Conservation (phyloP, 2,888 invertebrate species). For the Morinoia aosen region DNA sequence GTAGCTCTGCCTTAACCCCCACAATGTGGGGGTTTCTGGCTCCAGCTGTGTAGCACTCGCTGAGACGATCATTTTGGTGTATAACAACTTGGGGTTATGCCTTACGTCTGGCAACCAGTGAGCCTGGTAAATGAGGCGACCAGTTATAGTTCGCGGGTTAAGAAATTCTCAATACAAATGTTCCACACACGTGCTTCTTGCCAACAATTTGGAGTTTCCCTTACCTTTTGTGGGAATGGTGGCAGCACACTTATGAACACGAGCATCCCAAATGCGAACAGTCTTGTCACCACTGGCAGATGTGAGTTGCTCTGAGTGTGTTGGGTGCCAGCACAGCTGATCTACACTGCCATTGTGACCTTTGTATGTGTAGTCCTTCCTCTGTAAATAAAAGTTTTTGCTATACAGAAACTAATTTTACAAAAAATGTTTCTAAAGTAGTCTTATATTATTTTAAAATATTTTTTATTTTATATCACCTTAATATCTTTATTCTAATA, state of each 20-base stretch:
- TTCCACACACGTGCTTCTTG: not conserved
- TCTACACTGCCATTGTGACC: constrained; percentile 98
- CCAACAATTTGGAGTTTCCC: not conserved
- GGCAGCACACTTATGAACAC: constrained; percentile 88
- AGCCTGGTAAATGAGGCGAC: no score
- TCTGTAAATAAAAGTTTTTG: constrained; percentile 49
- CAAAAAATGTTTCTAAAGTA: not conserved
- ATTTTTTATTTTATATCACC: not conserved
- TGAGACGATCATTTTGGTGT: no score
- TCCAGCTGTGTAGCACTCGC: no score
- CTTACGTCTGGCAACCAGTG: no score
- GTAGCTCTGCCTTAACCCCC: no score
- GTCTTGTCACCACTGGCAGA: constrained; percentile 98
- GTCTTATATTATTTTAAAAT: not conserved
- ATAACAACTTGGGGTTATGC: no score
- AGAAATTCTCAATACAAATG: no score
- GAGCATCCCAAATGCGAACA: constrained; percentile 96
- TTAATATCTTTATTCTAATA: not conserved
- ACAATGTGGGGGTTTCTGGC: no score
- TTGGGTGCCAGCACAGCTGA: constrained; percentile 97
- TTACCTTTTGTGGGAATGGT: constrained; percentile 87
- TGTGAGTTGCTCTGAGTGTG: constrained; percentile 89
- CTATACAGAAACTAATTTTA: not conserved
- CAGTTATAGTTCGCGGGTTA: no score
- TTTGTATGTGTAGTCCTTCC: constrained; percentile 79